phyloP scores from a whole-genome alignment of 2,797 vertebrate genomes.

The Ispidina picta region DNA sequence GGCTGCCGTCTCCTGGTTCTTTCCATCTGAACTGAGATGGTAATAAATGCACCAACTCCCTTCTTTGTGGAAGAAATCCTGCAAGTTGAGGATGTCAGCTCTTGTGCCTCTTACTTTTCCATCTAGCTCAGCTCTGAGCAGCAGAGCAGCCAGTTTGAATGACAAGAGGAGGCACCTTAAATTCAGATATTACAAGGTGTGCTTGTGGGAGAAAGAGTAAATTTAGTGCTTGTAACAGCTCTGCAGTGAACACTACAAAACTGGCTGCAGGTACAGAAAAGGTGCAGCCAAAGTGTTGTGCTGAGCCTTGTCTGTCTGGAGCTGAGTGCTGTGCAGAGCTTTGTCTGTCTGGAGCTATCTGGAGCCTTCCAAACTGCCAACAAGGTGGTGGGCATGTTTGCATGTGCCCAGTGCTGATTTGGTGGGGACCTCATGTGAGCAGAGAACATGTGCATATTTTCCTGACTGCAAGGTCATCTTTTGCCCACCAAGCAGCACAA shows the following conservation, averaged over 20 bases:
- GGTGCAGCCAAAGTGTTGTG: neutral
- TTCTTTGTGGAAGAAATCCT: neutral
- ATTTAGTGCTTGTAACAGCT: neutral
- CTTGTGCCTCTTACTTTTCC: neutral
- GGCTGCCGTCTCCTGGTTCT: neutral
- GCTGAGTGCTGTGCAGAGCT: neutral
- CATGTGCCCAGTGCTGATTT: neutral
- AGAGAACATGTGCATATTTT: neutral
- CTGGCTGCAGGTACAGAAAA: neutral
- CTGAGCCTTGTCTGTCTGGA: neutral
- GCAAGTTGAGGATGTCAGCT: neutral
- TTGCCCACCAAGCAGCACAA: neutral
- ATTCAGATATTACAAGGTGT: neutral
- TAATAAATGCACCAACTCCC: neutral
- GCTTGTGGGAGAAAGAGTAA: neutral
- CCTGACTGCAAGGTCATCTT: neutral
- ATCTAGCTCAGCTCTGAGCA: neutral
- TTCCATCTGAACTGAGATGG: neutral
- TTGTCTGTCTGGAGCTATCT: neutral
- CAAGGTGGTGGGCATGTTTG: rapidly evolving
- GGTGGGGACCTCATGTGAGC: neutral
- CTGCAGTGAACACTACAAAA: neutral
- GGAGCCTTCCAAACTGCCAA: neutral
- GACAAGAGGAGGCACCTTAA: neutral
- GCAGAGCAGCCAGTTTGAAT: neutral